Percentiles rank a stretch among this genome's conserved stretches.
Conservation (phyloP, 2,113 vertebrate species). For the Fregata magnificens region DNA sequence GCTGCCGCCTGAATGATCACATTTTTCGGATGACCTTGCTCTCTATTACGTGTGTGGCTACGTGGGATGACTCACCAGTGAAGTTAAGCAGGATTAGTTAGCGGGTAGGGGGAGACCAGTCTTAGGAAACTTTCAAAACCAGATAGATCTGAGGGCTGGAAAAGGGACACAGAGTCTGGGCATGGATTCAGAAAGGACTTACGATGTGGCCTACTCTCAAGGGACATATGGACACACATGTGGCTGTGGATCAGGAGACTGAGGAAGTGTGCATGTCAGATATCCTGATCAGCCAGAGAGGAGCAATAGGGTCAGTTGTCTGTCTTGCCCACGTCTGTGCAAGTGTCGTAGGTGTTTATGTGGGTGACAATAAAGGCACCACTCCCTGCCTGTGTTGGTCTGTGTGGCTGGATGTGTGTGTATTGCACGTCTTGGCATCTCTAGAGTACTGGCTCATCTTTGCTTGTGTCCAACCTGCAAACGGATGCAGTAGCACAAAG, state of each 20-base stretch:
- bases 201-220: rapidly evolving
- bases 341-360: neutral
- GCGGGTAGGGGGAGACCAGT: neutral
- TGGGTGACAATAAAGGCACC: neutral
- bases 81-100: neutral
- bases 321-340: neutral
- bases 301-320: neutral
- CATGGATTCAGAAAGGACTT: neutral
- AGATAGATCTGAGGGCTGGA: neutral
- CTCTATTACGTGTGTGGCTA: neutral
- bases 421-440: neutral
- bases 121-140: neutral
- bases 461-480: neutral
- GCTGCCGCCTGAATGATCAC: rapidly evolving
- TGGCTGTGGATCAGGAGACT: neutral
- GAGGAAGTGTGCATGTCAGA: rapidly evolving
- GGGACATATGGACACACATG: rapidly evolving
- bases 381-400: neutral
- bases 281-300: neutral
- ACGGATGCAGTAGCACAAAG: neutral
- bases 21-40: neutral
- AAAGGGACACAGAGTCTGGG: neutral
- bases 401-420: neutral
- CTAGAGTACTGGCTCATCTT: neutral
- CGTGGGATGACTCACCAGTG: neutral